Conservation (phyloP, 1,140 invertebrate species). For the Orussus abietinus region DNA sequence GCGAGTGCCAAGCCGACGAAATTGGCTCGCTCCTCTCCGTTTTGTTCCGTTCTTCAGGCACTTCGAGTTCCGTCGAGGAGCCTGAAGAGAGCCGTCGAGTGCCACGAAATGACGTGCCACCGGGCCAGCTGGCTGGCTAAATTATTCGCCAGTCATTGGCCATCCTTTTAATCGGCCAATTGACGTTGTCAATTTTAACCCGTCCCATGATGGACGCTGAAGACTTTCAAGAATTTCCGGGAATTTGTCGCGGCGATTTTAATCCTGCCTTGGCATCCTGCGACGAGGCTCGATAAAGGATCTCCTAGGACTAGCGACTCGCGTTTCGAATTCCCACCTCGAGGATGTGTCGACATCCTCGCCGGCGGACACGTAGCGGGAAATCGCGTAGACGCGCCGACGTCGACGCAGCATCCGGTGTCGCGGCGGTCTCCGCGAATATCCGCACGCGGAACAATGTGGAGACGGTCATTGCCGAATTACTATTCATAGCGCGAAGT, state of each 20-base stretch:
- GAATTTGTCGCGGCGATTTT: too few relatives aligned
- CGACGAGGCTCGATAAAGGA: too few relatives aligned
- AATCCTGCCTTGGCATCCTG: too few relatives aligned
- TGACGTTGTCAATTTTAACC: constrained; percentile 27
- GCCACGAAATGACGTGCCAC: constrained; percentile 10
- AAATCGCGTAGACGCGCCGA: constrained; percentile 32
- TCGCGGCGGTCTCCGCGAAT: constrained; percentile 12
- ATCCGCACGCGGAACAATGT: constrained; percentile 34
- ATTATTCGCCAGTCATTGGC: constrained; percentile 4
- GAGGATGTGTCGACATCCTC: not conserved
- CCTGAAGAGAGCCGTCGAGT: constrained; percentile 10
- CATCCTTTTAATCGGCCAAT: constrained; percentile 30
- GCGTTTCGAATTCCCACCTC: not conserved
- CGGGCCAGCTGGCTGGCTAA: constrained; percentile 5
- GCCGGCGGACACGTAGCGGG: constrained; percentile 32
- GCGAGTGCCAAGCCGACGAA: too few relatives aligned
- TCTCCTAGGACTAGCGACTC: too few relatives aligned
- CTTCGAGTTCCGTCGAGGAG: not conserved
- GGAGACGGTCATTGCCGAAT: constrained; percentile 33
- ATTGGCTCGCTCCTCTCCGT: too few relatives aligned
- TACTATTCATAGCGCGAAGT: constrained; percentile 43
- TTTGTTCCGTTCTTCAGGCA: too few relatives aligned
- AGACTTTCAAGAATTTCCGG: constrained; percentile 23
- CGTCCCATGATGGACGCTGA: constrained; percentile 34
- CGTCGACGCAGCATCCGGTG: constrained; percentile 35